Base-by-base conservation (phyloP, 2,888 invertebrate genomes). In the Rhagonycha fulva region DNA sequence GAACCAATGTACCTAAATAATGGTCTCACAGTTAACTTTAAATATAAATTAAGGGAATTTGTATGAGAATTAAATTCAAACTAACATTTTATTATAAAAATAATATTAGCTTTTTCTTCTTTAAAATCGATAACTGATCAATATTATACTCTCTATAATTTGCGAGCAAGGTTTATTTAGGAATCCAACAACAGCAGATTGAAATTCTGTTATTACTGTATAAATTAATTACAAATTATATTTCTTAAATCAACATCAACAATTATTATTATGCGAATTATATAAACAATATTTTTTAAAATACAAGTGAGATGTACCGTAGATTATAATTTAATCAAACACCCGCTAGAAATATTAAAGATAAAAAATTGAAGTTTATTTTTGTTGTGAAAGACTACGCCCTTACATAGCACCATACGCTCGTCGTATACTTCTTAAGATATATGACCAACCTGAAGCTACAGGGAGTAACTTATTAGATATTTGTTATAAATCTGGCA, bases 401-500 rank as follows among this genome's bases (percentile, higher is more conserved):
- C 69, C 72, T 76, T 71, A 78, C 73, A 78, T 72, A 75, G 73
- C 70, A 70, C 71, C 76, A 78, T 75, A 72, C 75, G 78, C 76
- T 73, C 32, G 71, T 79, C 79, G 79, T 81, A 79, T 78, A 81
- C 76, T 78, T 62, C 77, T 76, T 78, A 80, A 84, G 84, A 84
- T 84, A 83, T 83, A 84, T 81, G 83, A 76, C 73, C 80, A 75
- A 76, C 80, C 80, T 78, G 78, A 77, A 81, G 80, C 81, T 78
- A 80, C 79, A 79, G 82, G 82, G 83, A 83, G 82, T 82, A 83
- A 84, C 83, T 85, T 85, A 85, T 85, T 85, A 84, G 82, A 84
- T 84, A 84, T 84, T 85, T 84, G 85, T 83, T 84, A 83, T 83
- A 85, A 85, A 85, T 84, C 84, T 83, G 82, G 81, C 79, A 76